Evolutionary conservation across 1,140 invertebrate genomes (phyloP).

Genomic region (Lordiphosa stackelbergi): DNA sequence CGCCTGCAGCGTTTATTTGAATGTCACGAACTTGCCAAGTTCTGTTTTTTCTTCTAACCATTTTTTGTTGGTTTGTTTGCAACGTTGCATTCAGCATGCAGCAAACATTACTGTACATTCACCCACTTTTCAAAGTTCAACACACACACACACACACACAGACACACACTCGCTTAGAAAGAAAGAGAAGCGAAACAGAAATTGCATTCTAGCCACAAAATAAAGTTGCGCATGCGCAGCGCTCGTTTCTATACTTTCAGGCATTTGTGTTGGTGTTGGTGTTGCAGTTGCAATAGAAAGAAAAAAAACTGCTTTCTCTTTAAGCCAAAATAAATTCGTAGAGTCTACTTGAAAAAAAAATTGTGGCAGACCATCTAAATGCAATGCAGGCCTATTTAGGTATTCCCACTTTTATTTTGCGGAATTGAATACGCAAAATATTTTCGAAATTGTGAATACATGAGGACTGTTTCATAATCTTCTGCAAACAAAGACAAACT

Average conservation of each 20-base stretch:
- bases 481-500: no score
- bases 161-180: constrained; percentile 14
- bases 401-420: no score
- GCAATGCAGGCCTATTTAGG: background rate
- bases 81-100: constrained; percentile 69
- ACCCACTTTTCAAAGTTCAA: constrained; percentile 76
- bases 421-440: no score
- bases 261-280: constrained; percentile 18
- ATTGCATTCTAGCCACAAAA: constrained; percentile 64
- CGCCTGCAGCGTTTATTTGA: constrained; percentile 38
- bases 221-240: constrained; percentile 67
- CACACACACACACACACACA: constrained; percentile 11
- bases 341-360: constrained; percentile 62
- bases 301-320: constrained; percentile 72
- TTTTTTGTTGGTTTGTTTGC: constrained; percentile 23
- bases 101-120: constrained; percentile 77
- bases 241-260: constrained; percentile 21
- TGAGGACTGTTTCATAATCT: no score
- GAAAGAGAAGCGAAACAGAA: constrained; percentile 69
- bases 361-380: constrained; percentile 35
- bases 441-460: no score
- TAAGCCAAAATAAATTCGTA: constrained; percentile 65
- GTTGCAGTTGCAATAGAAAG: constrained; percentile 49
- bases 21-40: constrained; percentile 73
- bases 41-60: constrained; percentile 12